Evolutionary conservation across 2,888 invertebrate species (phyloP).

Genomic region (Drosophila leonis): DNA sequence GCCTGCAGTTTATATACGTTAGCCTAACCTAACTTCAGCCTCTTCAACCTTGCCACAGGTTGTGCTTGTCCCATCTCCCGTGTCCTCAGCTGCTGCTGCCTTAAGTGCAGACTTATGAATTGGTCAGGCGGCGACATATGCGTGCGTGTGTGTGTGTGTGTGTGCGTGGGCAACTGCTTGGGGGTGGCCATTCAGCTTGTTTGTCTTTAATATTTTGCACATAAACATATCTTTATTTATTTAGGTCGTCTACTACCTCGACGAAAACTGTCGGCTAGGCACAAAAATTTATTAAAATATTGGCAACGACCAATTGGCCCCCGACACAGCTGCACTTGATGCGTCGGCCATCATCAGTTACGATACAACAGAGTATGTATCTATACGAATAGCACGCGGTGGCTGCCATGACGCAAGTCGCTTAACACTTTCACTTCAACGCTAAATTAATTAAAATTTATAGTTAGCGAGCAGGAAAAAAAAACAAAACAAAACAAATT

Average conservation of each 20-base stretch:
- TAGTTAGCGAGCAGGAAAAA: constrained; percentile 63
- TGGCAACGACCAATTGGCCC: constrained; percentile 43
- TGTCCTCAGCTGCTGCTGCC: constrained; percentile 45
- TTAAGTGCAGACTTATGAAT: constrained; percentile 82
- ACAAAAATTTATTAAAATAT: constrained; percentile 69
- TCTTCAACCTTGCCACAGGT: constrained; percentile 73
- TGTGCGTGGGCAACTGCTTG: constrained; percentile 23
- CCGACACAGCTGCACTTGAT: constrained; percentile 77
- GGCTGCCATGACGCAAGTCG: constrained; percentile 49
- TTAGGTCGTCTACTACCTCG: constrained; percentile 72
- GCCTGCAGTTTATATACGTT: constrained; percentile 74
- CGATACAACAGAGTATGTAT: not conserved
- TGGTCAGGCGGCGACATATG: constrained; percentile 73
- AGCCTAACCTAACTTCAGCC: constrained; percentile 38
- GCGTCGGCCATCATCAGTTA: constrained; percentile 21
- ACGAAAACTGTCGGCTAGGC: constrained; percentile 57
- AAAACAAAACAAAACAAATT: constrained; percentile 76
- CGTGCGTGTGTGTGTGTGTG: constrained; percentile 16
- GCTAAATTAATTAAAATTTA: constrained; percentile 82
- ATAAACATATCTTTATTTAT: constrained; percentile 85
- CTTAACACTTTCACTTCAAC: constrained; percentile 78
- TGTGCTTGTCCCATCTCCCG: constrained; percentile 49
- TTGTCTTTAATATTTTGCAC: constrained; percentile 84
- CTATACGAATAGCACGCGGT: constrained; percentile 12
- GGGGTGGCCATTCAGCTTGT: constrained; percentile 56